phyloP scores from a whole-genome alignment of 35 echinoderm and acorn worm species.

The Apostichopus japonicus region DNA sequence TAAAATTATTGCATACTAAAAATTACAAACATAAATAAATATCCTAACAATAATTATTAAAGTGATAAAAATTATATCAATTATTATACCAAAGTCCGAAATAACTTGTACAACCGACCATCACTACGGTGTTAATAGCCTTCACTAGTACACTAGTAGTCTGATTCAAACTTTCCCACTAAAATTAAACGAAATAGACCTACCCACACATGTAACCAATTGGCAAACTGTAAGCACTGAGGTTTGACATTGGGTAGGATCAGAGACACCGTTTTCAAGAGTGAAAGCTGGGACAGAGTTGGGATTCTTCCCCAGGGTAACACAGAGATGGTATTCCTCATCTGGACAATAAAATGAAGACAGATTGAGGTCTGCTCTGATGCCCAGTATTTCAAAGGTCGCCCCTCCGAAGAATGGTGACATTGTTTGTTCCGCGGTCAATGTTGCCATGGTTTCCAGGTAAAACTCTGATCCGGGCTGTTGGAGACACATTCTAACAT shows the following conservation, averaged over 20 bases:
- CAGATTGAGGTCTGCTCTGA: neutral
- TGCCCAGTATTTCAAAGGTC: neutral
- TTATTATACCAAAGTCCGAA: no score
- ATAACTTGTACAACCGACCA: no score
- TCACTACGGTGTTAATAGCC: no score
- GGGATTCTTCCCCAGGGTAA: conserved; percentile 3
- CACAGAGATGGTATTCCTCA: neutral
- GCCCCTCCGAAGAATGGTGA: neutral
- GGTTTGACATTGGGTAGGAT: neutral
- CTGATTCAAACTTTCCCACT: no score
- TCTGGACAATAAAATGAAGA: conserved; percentile 30
- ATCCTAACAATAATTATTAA: no score
- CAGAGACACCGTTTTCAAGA: neutral
- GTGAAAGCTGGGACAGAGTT: conserved; percentile 32
- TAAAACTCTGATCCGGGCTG: neutral
- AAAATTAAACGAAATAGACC: neutral
- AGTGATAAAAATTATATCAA: no score
- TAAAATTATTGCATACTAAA: no score
- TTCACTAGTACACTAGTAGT: no score
- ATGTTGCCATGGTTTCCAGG: neutral
- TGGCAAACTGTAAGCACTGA: neutral
- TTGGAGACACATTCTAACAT: neutral
- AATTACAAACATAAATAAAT: no score
- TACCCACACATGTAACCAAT: conserved; percentile 6
- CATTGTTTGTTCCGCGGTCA: conserved; percentile 5